Base-by-base conservation (phyloP, 2,888 invertebrate genomes). In the Tanypteryx hageni region DNA sequence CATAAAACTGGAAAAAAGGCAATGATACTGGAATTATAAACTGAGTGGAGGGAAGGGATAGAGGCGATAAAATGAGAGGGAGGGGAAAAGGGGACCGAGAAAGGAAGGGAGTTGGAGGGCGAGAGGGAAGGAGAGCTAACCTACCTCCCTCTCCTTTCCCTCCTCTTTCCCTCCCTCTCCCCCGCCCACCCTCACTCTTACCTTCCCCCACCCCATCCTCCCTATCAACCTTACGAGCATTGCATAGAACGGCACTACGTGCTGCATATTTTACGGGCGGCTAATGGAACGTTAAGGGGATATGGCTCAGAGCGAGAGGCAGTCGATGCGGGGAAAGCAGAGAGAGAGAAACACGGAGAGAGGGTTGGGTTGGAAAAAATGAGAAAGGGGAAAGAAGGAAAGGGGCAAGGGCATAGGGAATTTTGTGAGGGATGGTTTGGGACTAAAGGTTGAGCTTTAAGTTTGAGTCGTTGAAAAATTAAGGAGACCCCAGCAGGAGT, bases 231-330 rank as follows among this genome's bases (percentile, higher is more conserved):
- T 61, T 86, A 64, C 61, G 86, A 86, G 59, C 68, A 44, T 44
- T 68, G 56, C 64, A 64, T 64, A 44, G 64, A 89, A 64, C 64
- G 68, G 44, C 89, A 89, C 64, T 44, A 89, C 64, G 89, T 68
- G 89, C 31, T 89, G 89, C 89, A 89, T 89, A 64, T 89, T 89
- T 89, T 89, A 89, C 64, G 64, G 89, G 68, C 68, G 89, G 89
- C 89, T 89, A 89, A 89, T 89, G 89, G 89, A 89, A 89, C 64
- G 89, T 89, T 89, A 89, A 64, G 89, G 85, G 56, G 58, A 58
- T 85, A 85, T 57, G 85, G 85, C 58, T 57, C 58, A 44, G 22
- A 22, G 85, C 44, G 13, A 76, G 57, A 85, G 44, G 5, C 44
- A 44, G 44, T 44, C 44, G 44, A 44, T 44, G 44, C 44, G 44